These are phyloP conservation scores for Patiria pectinifera DNA, from an alignment of 53 echinoderm and acorn worm species.

Conservation along the genomic window DNA sequence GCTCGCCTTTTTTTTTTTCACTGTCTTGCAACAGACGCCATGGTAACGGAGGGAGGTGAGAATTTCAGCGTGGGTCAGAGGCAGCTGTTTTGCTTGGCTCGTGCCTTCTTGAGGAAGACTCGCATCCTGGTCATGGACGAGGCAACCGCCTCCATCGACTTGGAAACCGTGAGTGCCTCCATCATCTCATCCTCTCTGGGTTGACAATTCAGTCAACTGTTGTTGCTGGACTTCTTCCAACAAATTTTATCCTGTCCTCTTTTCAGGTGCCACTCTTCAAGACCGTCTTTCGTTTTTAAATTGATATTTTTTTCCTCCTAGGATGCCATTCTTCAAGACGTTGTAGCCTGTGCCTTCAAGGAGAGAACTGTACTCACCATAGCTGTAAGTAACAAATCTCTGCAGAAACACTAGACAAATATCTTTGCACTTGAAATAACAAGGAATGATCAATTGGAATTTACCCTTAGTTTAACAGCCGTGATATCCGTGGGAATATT, in stretches of 20 bases:
- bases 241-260: neutral
- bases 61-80: conserved; percentile 85
- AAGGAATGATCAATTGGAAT: no score
- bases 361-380: conserved; percentile 84
- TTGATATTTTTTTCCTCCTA: conserved; percentile 11
- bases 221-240: neutral
- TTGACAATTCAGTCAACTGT: neutral
- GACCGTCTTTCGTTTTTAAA: neutral
- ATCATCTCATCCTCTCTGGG: neutral
- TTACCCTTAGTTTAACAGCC: no score
- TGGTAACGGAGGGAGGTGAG: conserved; percentile 77
- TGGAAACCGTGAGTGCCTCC: conserved; percentile 64
- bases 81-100: conserved; percentile 84
- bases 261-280: neutral
- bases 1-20: neutral
- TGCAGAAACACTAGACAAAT: no score
- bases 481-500: no score
- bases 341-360: conserved; percentile 81
- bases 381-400: conserved; percentile 72
- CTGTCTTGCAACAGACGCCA: conserved; percentile 28
- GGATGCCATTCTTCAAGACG: conserved; percentile 88
- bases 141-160: conserved; percentile 86
- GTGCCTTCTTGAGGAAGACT: conserved; percentile 77
- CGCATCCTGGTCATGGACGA: conserved; percentile 86
- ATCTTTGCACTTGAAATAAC: no score